Percentiles rank a stretch among this genome's conserved stretches.
Conservation (phyloP, 1,140 invertebrate species). For the Drosophila ercepeae region DNA sequence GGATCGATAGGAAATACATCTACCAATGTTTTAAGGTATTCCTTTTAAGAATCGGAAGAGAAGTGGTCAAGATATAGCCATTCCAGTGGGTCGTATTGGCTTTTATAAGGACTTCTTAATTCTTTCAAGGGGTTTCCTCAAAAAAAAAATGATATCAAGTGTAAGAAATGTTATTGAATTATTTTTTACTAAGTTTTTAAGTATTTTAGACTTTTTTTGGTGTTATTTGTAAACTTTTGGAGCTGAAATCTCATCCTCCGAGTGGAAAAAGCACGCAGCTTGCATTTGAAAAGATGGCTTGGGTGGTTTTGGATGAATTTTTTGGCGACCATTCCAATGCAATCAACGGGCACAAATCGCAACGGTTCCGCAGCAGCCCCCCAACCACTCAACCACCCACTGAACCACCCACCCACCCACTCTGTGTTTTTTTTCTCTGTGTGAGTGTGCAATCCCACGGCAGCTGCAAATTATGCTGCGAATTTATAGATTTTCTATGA, state of each 20-base stretch:
- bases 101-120: too few species aligned
- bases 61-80: too few species aligned
- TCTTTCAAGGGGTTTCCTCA: too few species aligned
- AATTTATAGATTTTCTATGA: constrained; percentile 53
- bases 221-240: too few species aligned
- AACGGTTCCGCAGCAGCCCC: background rate
- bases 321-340: constrained; percentile 8
- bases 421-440: constrained; percentile 1
- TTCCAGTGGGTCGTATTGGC: too few species aligned
- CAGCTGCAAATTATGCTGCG: constrained; percentile 39
- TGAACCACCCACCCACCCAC: background rate
- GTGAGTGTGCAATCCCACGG: constrained; percentile 3
- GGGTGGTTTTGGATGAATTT: constrained; percentile 3
- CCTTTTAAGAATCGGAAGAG: too few species aligned
- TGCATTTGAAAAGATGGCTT: background rate
- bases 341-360: constrained; percentile 4
- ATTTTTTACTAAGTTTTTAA: too few species aligned
- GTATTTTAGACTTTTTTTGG: too few species aligned
- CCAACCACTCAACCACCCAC: background rate
- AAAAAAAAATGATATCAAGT: too few species aligned
- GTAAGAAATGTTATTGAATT: too few species aligned
- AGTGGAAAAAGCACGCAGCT: background rate
- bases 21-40: too few species aligned
- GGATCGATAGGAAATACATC: too few species aligned
- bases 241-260: background rate